phyloP scores from a whole-genome alignment of 2,797 vertebrate genomes.

The Miichthys miiuy region DNA sequence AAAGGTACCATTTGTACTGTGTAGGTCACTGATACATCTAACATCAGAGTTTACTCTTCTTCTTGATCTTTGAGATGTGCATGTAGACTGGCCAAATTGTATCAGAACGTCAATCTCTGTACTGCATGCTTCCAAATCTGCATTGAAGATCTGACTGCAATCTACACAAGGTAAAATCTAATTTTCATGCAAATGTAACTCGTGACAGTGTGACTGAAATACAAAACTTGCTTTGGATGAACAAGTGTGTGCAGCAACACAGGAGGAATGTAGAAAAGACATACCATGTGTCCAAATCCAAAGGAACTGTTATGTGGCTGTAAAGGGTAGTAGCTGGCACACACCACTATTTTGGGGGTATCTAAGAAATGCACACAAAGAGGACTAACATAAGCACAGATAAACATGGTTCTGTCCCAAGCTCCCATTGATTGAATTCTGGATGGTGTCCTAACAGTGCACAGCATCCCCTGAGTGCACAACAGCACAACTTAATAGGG shows the following conservation, averaged over 20 bases:
- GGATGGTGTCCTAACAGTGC: no score
- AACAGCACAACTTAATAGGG: no score
- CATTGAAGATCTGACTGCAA: not conserved
- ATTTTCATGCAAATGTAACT: constrained; percentile 30
- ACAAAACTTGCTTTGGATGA: constrained; percentile 25
- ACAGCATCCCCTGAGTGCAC: no score
- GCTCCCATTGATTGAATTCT: no score
- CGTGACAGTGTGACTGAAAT: not conserved
- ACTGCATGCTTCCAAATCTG: constrained; percentile 8
- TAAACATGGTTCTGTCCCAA: no score
- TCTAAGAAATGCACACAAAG: constrained; percentile 55
- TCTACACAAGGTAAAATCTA: constrained; percentile 3
- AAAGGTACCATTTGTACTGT: not conserved
- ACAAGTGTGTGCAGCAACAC: not conserved
- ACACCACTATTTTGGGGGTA: constrained; percentile 82
- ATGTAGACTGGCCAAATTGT: not conserved
- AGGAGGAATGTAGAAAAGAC: constrained; percentile 13
- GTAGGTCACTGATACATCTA: not conserved
- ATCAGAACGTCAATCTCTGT: constrained; percentile 10
- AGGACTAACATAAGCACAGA: constrained; percentile 7
- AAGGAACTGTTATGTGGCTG: constrained; percentile 85
- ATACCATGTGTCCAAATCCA: constrained; percentile 88
- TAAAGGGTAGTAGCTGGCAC: constrained; percentile 86
- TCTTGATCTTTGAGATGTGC: not conserved
- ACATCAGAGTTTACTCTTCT: no score